Evolutionary conservation across 1,140 invertebrate species (phyloP).

Genomic region (Nasonia longicornis): DNA sequence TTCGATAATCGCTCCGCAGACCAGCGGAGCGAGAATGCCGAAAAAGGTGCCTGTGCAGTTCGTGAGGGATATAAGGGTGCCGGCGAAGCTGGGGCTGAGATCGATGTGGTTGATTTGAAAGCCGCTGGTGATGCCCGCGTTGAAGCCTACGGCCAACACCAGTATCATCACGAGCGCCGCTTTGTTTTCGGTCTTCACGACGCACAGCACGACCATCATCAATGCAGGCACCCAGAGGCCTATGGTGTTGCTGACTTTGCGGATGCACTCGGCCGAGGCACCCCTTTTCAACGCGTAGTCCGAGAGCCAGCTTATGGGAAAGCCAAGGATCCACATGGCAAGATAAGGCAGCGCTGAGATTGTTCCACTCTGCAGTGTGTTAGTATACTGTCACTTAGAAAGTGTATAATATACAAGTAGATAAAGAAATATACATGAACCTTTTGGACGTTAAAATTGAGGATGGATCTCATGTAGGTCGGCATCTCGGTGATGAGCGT

Average conservation of each 20-base stretch:
- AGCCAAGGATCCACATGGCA: conserved; percentile 77
- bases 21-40: conserved; percentile 72
- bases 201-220: conserved; percentile 62
- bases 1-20: conserved; percentile 67
- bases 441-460: conserved; percentile 82
- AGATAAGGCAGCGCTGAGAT: conserved; percentile 85
- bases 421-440: conserved; percentile 56
- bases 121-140: conserved; percentile 71
- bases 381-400: background rate
- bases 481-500: conserved; percentile 92
- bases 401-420: background rate
- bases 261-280: conserved; percentile 68
- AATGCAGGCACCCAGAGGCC: conserved; percentile 67
- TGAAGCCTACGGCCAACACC: conserved; percentile 71
- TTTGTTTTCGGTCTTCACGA: conserved; percentile 47
- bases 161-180: conserved; percentile 65
- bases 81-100: conserved; percentile 75
- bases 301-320: conserved; percentile 74
- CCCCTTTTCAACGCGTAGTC: conserved; percentile 74
- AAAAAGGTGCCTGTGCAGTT: conserved; percentile 75
- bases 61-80: conserved; percentile 75
- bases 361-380: conserved; percentile 75
- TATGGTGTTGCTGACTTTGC: conserved; percentile 77
- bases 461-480: conserved; percentile 86
- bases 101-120: conserved; percentile 76